Evolutionary conservation across 2,113 vertebrate genomes (phyloP), one percentile per base, ranked within the genome.

Genomic region (Nyctereutes procyonoides): DNA sequence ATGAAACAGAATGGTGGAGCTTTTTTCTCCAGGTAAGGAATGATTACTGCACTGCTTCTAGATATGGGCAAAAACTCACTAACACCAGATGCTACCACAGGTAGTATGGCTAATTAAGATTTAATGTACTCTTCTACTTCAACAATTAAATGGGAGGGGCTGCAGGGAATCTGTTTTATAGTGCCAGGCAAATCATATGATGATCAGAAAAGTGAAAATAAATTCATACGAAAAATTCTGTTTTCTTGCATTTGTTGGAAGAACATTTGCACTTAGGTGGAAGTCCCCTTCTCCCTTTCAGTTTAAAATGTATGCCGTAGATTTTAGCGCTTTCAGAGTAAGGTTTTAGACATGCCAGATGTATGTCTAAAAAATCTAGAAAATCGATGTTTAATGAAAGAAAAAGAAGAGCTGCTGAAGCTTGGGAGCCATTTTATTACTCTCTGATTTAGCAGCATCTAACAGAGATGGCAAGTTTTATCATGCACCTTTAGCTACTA

Each of bases 401-500:
- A 98, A 97, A 97, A 97, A 97, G 38, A 58, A 89, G 95, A 97
- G 58, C 30, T 85, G 60, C 63, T 88, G 8, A 85, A 93, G 43
- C 74, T 89, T 86, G 95, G 97, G 97, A 98, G 93, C 79, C 95
- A 95, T 90, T 93, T 91, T 95, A 97, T 89, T 95, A 94, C 63
- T 74, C 86, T 73, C 97, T 97, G 97, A 93, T 90, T 96, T 92
- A 93, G 67, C 98, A 98, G 94, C 82, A 90, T 95, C 97, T 97
- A 98, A 97, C 73, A 53, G 97, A 96, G 81, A 98, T 11, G 48
- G 96, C 84, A 98, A 97, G 92, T 98, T 98, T 98, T 97, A 98
- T 97, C 94, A 91, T 0, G 15, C 93, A 98, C 97, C 96, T 98
- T 97, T 97, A 98, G 98, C 97, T 97, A 98, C 92, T 96, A 98